Evolutionary conservation across 2,888 invertebrate species (phyloP), one percentile per base, ranked within the genome.

Genomic region (Fabriciana adippe): DNA sequence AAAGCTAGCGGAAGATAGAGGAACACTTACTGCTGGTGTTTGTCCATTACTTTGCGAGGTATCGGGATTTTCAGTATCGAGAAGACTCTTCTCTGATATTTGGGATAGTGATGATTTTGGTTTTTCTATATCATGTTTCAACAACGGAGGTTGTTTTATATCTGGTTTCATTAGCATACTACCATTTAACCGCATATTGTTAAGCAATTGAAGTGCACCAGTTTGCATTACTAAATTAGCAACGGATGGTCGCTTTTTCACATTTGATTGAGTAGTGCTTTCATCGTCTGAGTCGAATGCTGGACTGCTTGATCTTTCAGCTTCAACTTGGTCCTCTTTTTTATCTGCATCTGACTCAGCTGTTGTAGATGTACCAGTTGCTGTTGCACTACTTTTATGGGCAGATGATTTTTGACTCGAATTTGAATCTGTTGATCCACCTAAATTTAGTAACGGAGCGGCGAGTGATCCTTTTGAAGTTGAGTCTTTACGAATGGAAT

Each of bases 211-310:
- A 73, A 93, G 75, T 64, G 90, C 89, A 74, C 95, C 95, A 2
- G 95, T 94, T 80, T 96, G 95, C 76, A 95, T 94, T 0, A 96
- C 94, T 71, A 96, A 91, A 55, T 95, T 96, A 0, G 95, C 95
- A 11, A 95, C 92, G 0, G 95, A 95, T 0, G 95, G 94, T 55
- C 95, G 90, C 79, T 95, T 95, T 72, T 94, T 93, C 0, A 91
- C 78, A 66, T 93, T 93, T 0, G 93, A 88, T 72, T 94, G 94
- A 0, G 94, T 93, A 0, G 95, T 95, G 72, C 96, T 96, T 79
- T 99, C 98, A 72, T 98, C 98, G 81, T 99, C 98, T 0, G 98
- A 98, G 78, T 98, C 98, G 82, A 98, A 99, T 0, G 97, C 97
- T 1, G 97, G 95, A 83, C 98, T 98, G 79, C 98, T 98, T 0